Evolutionary conservation across 2,888 invertebrate species (phyloP), one percentile per base, ranked within the genome.

Genomic region (Oxyteleia sp.): DNA sequence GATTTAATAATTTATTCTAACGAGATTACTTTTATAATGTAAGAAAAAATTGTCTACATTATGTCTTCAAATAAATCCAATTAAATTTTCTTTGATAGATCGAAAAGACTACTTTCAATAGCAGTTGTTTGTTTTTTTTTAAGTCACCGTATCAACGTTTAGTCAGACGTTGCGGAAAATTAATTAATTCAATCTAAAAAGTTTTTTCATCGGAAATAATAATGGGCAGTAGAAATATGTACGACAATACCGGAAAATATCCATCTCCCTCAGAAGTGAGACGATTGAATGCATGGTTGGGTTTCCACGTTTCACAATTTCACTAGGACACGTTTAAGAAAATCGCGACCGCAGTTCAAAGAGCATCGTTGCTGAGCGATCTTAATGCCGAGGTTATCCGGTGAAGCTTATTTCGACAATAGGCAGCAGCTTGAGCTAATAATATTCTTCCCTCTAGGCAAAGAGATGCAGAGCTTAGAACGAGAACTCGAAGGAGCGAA

Each of bases 391-490:
- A 69, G 71, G 82, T 86, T 86, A 84, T 85, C 85, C 80, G 85
- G 76, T 61, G 80, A 68, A 87, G 87, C 87, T 90, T 90, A 88
- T 89, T 90, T 87, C 89, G 88, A 91, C 90, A 90, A 91, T 89
- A 90, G 88, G 87, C 87, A 75, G 89, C 90, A 91, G 89, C 89
- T 92, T 89, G 90, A 89, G 89, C 90, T 91, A 91, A 92, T 92
- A 91, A 92, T 90, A 92, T 92, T 90, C 89, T 88, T 88, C 85
- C 87, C 87, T 87, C 75, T 75, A 82, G 81, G 85, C 78, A 72
- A 84, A 84, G 84, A 79, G 68, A 83, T 81, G 57, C 63, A 49
- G 59, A 75, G 63, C 81, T 66, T 35, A 84, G 82, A 85, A 85
- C 84, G 83, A 86, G 78, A 81, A 57, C 82, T 82, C 84, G 51